A percentile compares a stretch with the other conserved stretches of the same genome.
Evolutionary conservation across 2,113 vertebrate species (phyloP).

Genomic region (Diadophis punctatus): DNA sequence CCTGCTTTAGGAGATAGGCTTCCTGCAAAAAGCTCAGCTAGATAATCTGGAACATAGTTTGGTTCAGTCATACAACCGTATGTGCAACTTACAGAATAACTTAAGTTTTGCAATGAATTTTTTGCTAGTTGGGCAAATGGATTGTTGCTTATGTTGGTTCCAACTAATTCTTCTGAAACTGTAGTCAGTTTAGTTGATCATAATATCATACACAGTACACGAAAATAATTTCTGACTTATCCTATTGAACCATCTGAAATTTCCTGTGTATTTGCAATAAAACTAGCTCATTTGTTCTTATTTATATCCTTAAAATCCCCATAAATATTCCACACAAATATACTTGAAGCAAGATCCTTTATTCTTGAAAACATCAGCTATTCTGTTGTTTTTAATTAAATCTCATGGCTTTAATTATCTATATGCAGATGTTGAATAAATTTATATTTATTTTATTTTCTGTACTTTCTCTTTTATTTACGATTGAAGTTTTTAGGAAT

Average conservation of each 20-base stretch:
- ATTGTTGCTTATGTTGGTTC: conserved; percentile 41
- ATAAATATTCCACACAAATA: background rate
- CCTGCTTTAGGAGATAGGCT: background rate
- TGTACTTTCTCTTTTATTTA: conserved; percentile 10
- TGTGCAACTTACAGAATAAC: background rate
- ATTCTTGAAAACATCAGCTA: conserved; percentile 41
- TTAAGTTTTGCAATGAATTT: conserved; percentile 45
- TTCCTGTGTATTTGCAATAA: background rate
- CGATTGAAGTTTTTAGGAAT: background rate
- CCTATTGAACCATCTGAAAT: conserved; percentile 19
- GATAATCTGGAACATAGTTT: background rate
- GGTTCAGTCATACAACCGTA: background rate
- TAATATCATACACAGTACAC: conserved; percentile 27
- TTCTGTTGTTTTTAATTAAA: conserved; percentile 51
- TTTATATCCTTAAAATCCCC: conserved; percentile 24
- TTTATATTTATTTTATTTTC: conserved; percentile 41
- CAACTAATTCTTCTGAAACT: conserved; percentile 23
- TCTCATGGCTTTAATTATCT: conserved; percentile 52
- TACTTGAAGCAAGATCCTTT: conserved; percentile 31
- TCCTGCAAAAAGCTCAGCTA: background rate
- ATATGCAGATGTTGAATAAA: conserved; percentile 27
- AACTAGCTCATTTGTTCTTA: conserved; percentile 37
- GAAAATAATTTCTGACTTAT: conserved; percentile 11
- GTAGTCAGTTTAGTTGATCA: conserved; percentile 49
- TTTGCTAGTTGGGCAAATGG: conserved; percentile 29